phyloP scores from a whole-genome alignment of 2,888 invertebrate genomes.

The Heliconius sara region DNA sequence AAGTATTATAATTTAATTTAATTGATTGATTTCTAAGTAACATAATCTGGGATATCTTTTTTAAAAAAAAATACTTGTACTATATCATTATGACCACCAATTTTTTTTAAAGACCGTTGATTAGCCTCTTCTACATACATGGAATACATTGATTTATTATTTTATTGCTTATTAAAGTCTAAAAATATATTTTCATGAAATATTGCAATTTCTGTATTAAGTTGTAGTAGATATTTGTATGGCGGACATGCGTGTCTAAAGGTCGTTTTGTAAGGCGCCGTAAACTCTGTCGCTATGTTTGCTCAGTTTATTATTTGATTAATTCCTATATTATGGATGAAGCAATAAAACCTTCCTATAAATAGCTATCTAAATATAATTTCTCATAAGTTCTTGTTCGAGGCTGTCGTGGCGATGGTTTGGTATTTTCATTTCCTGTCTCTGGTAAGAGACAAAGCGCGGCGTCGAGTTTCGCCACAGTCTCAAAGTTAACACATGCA shows the following conservation, averaged over 20 bases:
- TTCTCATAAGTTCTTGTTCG: not conserved
- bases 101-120: no score
- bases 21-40: no score
- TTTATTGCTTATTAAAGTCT: not conserved
- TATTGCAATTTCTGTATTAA: slow-evolving; percentile 2
- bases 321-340: slow-evolving; percentile 31
- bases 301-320: slow-evolving; percentile 34
- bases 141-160: not conserved
- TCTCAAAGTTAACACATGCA: no score
- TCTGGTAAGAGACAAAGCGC: no score
- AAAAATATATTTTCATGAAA: not conserved
- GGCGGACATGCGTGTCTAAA: slow-evolving; percentile 21
- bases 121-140: not conserved
- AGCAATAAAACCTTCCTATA: slow-evolving; percentile 26
- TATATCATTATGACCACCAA: no score
- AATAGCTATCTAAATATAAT: slow-evolving; percentile 23
- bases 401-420: no score
- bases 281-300: slow-evolving; percentile 33
- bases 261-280: slow-evolving; percentile 11
- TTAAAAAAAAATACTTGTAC: no score
- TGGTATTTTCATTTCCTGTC: no score
- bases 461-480: no score
- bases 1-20: no score
- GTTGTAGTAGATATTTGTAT: slow-evolving; percentile 6
- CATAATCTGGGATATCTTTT: no score